These are phyloP conservation scores for Xenotilapia flavipinnis DNA, from an alignment of 2,113 vertebrate species.

Conservation along the genomic window DNA sequence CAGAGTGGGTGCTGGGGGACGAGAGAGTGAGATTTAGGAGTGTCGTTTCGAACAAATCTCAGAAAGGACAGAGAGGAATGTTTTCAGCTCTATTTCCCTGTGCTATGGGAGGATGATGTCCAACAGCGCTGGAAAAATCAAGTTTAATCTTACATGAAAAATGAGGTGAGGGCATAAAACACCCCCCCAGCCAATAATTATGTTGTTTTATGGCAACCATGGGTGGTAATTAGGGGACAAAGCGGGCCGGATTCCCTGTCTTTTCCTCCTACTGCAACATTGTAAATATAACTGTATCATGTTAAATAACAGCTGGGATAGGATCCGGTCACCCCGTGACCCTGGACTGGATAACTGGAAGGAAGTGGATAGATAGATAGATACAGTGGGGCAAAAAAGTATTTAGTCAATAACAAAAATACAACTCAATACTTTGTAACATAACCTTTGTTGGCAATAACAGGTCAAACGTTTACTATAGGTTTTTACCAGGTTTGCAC, in stretches of 20 bases:
- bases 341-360: neutral
- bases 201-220: neutral
- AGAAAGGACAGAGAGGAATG: neutral
- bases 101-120: neutral
- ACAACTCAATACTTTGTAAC: no score
- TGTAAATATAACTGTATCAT: neutral
- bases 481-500: no score
- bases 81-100: neutral
- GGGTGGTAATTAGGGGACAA: neutral
- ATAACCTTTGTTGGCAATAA: no score
- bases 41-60: neutral
- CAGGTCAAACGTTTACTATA: no score
- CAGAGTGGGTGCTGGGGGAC: neutral
- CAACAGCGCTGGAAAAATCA: neutral
- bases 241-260: neutral
- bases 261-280: no score
- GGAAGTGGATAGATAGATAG: rapidly evolving
- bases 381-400: no score
- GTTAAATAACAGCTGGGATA: neutral
- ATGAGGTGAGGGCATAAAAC: neutral
- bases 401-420: no score
- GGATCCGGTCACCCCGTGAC: rapidly evolving
- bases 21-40: neutral
- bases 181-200: neutral
- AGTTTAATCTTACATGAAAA: neutral